Evolutionary conservation across 2,888 invertebrate species (phyloP).

Genomic region (Synanthedon myopaeformis): DNA sequence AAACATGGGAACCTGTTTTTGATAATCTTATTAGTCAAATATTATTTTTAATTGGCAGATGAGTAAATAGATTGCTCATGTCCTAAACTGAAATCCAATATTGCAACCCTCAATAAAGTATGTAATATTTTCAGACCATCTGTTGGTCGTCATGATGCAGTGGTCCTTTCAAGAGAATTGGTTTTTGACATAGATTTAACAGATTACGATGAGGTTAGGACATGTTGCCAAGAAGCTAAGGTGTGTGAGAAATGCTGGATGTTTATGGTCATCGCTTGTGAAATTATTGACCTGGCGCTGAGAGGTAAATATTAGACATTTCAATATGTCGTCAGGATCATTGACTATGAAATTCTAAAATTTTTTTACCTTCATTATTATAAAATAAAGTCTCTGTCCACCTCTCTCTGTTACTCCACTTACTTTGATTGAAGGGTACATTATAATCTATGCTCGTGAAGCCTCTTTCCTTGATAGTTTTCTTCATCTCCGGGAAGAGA

Average conservation of each 20-base stretch:
- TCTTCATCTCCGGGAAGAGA: too few relatives aligned
- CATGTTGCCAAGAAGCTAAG: constrained; percentile 90
- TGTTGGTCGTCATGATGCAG: constrained; percentile 63
- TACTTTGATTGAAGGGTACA: too few relatives aligned
- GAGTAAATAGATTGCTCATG: background rate
- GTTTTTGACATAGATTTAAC: constrained; percentile 99
- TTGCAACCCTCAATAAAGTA: background rate
- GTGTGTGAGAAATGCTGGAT: constrained; percentile 98
- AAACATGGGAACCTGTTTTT: too few relatives aligned
- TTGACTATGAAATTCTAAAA: too few relatives aligned
- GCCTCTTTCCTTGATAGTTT: too few relatives aligned
- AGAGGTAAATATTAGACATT: constrained; percentile 64
- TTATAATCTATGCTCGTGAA: too few relatives aligned
- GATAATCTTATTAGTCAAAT: too few relatives aligned
- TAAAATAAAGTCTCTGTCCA: too few relatives aligned
- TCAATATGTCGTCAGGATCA: too few relatives aligned
- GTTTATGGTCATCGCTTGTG: constrained; percentile 93
- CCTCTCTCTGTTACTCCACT: too few relatives aligned
- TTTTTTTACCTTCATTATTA: too few relatives aligned
- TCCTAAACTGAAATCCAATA: background rate
- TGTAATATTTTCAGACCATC: constrained; percentile 64
- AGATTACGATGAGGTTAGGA: constrained; percentile 97
- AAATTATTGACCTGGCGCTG: constrained; percentile 88
- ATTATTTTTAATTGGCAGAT: too few relatives aligned
- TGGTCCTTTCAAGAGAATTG: constrained; percentile 83